Conservation (phyloP, 1,140 invertebrate genomes). For the Phthorimaea operculella region DNA sequence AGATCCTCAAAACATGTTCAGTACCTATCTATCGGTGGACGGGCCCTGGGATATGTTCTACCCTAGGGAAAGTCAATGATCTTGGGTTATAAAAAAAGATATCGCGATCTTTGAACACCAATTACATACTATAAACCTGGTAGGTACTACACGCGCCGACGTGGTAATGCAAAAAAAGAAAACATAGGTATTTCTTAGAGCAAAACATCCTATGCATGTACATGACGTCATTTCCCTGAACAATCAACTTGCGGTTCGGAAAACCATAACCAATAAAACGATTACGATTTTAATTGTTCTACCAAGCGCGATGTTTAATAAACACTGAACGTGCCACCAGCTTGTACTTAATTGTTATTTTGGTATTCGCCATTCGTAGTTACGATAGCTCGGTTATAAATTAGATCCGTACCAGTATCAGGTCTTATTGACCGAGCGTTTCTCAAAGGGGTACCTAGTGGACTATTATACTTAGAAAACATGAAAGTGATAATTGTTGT, state of each 20-base stretch:
- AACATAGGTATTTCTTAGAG: too few relatives aligned
- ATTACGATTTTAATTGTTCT: conserved; percentile 44
- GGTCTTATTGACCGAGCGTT: conserved; percentile 18
- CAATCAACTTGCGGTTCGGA: conserved; percentile 13
- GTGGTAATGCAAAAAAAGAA: too few relatives aligned
- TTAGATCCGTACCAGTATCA: conserved; percentile 10
- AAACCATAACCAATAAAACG: conserved; percentile 24
- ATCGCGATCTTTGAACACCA: background rate
- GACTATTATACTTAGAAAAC: too few relatives aligned
- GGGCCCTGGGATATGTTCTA: too few relatives aligned
- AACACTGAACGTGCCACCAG: conserved; percentile 24
- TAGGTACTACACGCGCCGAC: background rate
- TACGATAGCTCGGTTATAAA: conserved; percentile 30
- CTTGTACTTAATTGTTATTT: conserved; percentile 32
- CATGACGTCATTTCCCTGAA: conserved; percentile 11
- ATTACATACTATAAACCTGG: background rate
- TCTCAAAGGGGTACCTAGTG: background rate
- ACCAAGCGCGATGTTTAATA: conserved; percentile 33
- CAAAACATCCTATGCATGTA: background rate
- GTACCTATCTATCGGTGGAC: too few relatives aligned
- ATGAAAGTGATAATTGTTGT: conserved; percentile 36
- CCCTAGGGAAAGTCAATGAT: too few relatives aligned
- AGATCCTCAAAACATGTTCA: too few relatives aligned
- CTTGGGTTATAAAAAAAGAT: background rate
- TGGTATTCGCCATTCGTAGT: conserved; percentile 16